phyloP scores from a whole-genome alignment of 2,113 vertebrate species.

The Strix aluco region DNA sequence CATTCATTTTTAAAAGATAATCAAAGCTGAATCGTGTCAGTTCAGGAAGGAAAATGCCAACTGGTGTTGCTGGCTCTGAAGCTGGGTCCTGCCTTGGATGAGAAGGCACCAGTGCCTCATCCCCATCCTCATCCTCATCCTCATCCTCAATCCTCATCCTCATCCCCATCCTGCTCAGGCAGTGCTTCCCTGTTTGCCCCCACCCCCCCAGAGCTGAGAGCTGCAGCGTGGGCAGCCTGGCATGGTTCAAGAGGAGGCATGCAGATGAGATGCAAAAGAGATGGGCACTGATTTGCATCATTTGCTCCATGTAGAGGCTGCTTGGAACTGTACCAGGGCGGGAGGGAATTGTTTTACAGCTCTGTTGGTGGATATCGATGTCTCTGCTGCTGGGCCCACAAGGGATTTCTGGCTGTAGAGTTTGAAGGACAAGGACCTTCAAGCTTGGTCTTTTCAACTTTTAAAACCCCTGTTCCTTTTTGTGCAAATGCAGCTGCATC shows the following conservation, averaged over 20 bases:
- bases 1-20: background rate
- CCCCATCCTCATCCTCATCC: no score
- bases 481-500: background rate
- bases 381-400: background rate
- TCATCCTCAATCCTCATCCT: no score
- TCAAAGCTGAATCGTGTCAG: background rate
- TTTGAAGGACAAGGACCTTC: background rate
- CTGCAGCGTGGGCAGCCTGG: background rate
- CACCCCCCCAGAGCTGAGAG: fast-evolving
- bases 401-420: background rate
- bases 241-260: fast-evolving
- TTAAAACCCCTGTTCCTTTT: background rate
- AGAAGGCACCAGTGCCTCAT: background rate
- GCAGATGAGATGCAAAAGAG: slow-evolving; percentile 4
- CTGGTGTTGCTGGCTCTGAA: background rate
- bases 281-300: background rate
- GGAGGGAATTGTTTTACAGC: background rate
- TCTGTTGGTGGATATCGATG: background rate
- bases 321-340: fast-evolving
- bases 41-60: background rate
- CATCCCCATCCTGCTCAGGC: fast-evolving
- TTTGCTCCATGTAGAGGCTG: background rate
- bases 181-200: fast-evolving
- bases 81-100: background rate
- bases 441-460: background rate